Evolutionary conservation across 1,140 invertebrate species (phyloP), one percentile per base, ranked within the genome.

Genomic region (Apis florea): DNA sequence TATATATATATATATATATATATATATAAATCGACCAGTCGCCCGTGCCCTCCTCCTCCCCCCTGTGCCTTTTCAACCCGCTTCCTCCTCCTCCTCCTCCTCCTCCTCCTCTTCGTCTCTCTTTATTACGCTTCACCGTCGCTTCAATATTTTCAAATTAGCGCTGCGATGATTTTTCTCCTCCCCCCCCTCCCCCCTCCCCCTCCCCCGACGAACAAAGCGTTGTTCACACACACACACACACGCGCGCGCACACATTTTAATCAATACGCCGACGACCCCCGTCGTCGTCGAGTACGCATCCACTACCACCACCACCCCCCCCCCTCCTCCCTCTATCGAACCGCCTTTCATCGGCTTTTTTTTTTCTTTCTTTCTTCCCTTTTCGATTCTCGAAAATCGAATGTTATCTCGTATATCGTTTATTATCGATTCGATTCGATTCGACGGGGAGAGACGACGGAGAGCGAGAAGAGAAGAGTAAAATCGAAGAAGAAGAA

Each of bases 61-160:
- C 26, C 53, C 24, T 56, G 56, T n/a, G 31, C 31, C 49, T 54
- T 15, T 17, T 63, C 15, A 15, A 31, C 11, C 49, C 70, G 10
- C 54, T 31, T 40, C 31, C n/a, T 19, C 66, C 40, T 8, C 56
- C 49, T 26, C 1, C 13, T 17, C 15, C 26, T 31, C 26, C 2
- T 8, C 40, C 40, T 66, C 61, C n/a, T n/a, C n/a, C n/a, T n/a
- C n/a, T n/a, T n/a, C n/a, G n/a, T n/a, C 51, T 77, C 26, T 70
- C 69, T 73, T 58, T 69, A n/a, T 73, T 21, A 24, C 59, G 58
- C 61, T 49, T 31, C 53, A 26, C 21, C n/a, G 12, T 77, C 53
- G 86, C 85, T 90, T 91, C 91, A 90, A 93, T 93, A 92, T 93
- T 93, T 93, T 91, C 89, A 90, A 93, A 93, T 93, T 92, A 92